Conservation (phyloP, 2,797 vertebrate genomes). For the Gallinago nigripennis region DNA sequence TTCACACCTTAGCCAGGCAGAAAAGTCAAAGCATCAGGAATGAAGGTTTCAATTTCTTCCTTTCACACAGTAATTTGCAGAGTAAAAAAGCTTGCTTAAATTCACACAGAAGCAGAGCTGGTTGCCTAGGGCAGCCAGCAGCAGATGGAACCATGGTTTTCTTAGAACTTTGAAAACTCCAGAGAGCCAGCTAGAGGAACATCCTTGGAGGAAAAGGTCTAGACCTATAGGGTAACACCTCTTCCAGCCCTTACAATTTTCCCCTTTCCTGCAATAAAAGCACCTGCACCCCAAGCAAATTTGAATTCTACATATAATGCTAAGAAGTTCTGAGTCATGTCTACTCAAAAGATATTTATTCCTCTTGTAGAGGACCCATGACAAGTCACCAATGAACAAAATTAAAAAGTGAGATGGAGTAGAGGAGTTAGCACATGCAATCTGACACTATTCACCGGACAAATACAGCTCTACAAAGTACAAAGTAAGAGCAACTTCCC, state of each 20-base stretch:
- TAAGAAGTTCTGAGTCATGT: fast-evolving
- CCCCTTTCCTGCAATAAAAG: background rate
- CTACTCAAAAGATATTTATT: background rate
- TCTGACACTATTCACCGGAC: background rate
- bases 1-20: background rate
- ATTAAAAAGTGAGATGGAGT: background rate
- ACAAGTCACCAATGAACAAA: fast-evolving
- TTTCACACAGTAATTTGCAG: background rate
- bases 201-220: fast-evolving
- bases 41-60: background rate
- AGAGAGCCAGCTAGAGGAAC: background rate
- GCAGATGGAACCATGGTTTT: background rate
- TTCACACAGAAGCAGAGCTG: background rate
- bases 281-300: fast-evolving
- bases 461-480: background rate
- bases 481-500: background rate
- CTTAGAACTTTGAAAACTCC: background rate
- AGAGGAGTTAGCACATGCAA: fast-evolving
- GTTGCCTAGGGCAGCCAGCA: background rate
- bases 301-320: fast-evolving
- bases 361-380: background rate
- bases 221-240: background rate
- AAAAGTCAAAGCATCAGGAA: background rate
- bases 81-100: background rate
- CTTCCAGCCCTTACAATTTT: background rate